These are phyloP conservation scores for Amphiduros pacificus DNA, from an alignment of 2,888 invertebrate genomes.

Conservation along the genomic window DNA sequence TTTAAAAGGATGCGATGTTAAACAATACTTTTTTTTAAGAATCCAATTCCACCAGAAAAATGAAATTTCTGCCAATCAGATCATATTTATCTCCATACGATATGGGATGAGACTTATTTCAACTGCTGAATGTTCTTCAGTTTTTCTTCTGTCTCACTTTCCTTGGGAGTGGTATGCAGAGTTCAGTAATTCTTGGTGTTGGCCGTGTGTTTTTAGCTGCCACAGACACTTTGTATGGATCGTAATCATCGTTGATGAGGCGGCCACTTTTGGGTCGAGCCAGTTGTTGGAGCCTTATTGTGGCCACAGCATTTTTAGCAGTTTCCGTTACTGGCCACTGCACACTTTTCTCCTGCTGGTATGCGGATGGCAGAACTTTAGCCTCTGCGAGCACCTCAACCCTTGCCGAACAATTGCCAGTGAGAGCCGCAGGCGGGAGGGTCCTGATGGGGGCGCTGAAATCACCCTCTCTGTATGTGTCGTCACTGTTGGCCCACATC, in stretches of 20 bases:
- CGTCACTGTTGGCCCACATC: conserved; percentile 28
- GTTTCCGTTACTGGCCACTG: conserved; percentile 42
- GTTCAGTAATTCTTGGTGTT: conserved; percentile 45
- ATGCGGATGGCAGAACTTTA: conserved; percentile 39
- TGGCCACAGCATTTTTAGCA: conserved; percentile 45
- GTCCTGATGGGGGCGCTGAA: conserved; percentile 28
- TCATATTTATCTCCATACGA: too few species aligned
- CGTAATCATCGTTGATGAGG: conserved; percentile 51
- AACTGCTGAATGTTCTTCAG: too few species aligned
- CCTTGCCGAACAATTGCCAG: conserved; percentile 34
- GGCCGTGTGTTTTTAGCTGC: conserved; percentile 40
- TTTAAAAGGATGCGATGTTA: too few species aligned
- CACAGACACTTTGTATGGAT: conserved; percentile 47
- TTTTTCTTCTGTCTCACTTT: conserved; percentile 39
- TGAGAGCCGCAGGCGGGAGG: conserved; percentile 35
- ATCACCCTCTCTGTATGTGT: conserved; percentile 37
- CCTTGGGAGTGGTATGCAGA: conserved; percentile 44
- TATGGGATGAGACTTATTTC: too few species aligned
- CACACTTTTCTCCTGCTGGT: conserved; percentile 38
- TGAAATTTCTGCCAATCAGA: too few species aligned
- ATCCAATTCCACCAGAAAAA: too few species aligned
- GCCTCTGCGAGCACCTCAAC: conserved; percentile 41
- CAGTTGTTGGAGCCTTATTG: conserved; percentile 46
- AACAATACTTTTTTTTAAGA: too few species aligned
- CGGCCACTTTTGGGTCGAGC: conserved; percentile 48